Evolutionary conservation across 2,113 vertebrate genomes (phyloP).

Genomic region (Corythornis vintsioides): DNA sequence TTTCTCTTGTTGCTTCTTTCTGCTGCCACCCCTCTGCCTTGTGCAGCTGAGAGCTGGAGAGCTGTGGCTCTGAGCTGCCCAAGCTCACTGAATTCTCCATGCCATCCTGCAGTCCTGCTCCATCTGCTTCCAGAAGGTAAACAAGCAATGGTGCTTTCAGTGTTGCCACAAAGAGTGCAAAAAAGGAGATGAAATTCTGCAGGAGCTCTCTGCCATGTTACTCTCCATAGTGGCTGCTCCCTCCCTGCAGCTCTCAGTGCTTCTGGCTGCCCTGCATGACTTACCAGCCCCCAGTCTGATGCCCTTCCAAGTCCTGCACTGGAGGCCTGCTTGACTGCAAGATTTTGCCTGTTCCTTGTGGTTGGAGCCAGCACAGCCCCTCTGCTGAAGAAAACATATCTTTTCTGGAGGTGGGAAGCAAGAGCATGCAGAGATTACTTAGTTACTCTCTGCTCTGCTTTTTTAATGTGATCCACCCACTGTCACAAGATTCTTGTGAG

Average conservation of each 20-base stretch:
- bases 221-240: not conserved
- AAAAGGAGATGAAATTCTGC: not conserved
- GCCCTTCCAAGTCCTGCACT: not conserved
- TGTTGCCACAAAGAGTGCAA: not conserved
- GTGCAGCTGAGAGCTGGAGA: not conserved
- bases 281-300: rapidly evolving
- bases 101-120: not conserved
- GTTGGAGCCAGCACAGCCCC: not conserved
- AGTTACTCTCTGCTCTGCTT: not conserved
- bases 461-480: not conserved
- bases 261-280: not conserved
- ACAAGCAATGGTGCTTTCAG: not conserved
- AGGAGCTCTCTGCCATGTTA: not conserved
- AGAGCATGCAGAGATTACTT: not conserved
- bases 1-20: not conserved
- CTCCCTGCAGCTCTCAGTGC: not conserved
- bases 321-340: not conserved
- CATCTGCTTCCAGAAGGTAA: constrained; percentile 3
- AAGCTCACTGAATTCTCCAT: not conserved
- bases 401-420: not conserved
- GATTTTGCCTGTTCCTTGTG: not conserved
- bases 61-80: not conserved
- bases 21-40: not conserved
- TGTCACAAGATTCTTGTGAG: not conserved
- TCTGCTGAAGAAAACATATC: not conserved